Base-by-base conservation (phyloP, 2,888 invertebrate genomes). In the Paralinhomoeus sp. region DNA sequence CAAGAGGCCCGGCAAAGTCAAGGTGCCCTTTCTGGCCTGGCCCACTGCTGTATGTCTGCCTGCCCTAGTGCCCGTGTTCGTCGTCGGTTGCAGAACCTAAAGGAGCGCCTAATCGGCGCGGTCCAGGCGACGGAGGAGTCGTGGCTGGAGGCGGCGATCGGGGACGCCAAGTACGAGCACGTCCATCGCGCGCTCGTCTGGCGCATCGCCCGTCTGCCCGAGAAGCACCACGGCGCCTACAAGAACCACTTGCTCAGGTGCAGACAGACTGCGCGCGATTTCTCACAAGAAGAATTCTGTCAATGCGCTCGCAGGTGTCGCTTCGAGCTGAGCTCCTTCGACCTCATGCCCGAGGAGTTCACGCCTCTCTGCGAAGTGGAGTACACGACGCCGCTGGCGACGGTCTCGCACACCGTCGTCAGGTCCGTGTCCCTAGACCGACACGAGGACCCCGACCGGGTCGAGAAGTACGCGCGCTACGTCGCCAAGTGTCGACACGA, bases 171-270 rank as follows among this genome's bases (percentile, higher is more conserved):
- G 69, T 97, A 97, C 67, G 93, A 97, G 67, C 91, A 93, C 69
- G 84, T 91, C 62, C 89, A 89, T 68, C 53, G 60, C 51, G 77
- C 91, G 46, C 82, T 97, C 55, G 93, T 99, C 27, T 97, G 97
- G 97, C 73, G 97, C 54, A 91, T 97, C 72, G 80, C 87, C 12
- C 72, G 91, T 43, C 72, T 99, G 57, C 97, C 97, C 44, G 93
- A 93, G 66, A 87, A 93, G 67, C 91, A 93, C 51, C 91, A 97
- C 73, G 93, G 89, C 44, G 93, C 97, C 22, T 97, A 97, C 68
- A 93, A 93, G 49, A 85, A 82, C 21, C 93, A 97, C 71, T 77
- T 87, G 64, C 75, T 97, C 68, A 80, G 52, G 52, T 57, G 45
- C 7, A n/a, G n/a, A n/a, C n/a, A n/a, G n/a, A n/a, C n/a, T n/a